phyloP scores from a whole-genome alignment of 2,888 invertebrate genomes.

The Habroteleia sp. region DNA sequence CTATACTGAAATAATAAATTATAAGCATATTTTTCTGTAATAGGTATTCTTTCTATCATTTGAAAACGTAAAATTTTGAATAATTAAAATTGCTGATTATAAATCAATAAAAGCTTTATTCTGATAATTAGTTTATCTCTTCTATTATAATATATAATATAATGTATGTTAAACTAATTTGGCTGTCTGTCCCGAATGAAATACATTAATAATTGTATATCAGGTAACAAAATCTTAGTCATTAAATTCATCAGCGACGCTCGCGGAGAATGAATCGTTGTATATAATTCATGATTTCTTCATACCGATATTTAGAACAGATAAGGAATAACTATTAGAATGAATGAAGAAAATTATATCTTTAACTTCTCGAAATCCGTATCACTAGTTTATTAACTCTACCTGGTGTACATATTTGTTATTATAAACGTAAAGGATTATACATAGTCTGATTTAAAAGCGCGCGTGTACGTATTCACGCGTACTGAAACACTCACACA shows the following conservation, averaged over 20 bases:
- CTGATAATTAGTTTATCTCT: slow-evolving; percentile 20
- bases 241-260: slow-evolving; percentile 61
- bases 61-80: slow-evolving; percentile 5
- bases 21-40: not conserved
- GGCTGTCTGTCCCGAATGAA: slow-evolving; percentile 69
- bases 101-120: slow-evolving; percentile 39
- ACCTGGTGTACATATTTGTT: slow-evolving; percentile 80
- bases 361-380: slow-evolving; percentile 68
- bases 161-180: slow-evolving; percentile 67
- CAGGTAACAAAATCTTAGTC: slow-evolving; percentile 57
- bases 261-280: slow-evolving; percentile 66
- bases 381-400: slow-evolving; percentile 80
- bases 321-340: slow-evolving; percentile 57
- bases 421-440: slow-evolving; percentile 70
- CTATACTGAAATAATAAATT: not conserved
- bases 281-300: slow-evolving; percentile 71
- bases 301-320: slow-evolving; percentile 58
- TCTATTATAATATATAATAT: slow-evolving; percentile 54
- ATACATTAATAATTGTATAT: slow-evolving; percentile 58
- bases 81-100: slow-evolving; percentile 9
- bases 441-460: slow-evolving; percentile 63
- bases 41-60: slow-evolving; percentile 48
- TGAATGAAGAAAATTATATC: slow-evolving; percentile 60
- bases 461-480: slow-evolving; percentile 65
- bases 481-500: slow-evolving; percentile 69